Conservation (phyloP, 2,888 invertebrate genomes). For the Stenotaenia linearis region DNA sequence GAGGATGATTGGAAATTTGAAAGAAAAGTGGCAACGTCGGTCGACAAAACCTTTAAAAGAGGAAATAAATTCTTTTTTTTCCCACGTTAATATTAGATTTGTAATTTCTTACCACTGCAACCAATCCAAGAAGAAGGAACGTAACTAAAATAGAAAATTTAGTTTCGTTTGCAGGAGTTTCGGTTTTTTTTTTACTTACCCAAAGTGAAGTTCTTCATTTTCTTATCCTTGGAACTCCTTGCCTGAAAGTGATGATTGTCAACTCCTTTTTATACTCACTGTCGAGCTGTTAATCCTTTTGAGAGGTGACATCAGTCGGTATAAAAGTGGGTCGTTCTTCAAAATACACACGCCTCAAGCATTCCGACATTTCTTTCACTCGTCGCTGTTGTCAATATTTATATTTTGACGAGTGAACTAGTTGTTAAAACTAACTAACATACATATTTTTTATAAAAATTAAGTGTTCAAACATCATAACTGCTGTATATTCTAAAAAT, state of each 20-base stretch:
- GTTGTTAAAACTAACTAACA: not conserved
- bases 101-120: not conserved
- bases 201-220: not conserved
- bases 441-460: not conserved
- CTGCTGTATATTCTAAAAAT: too few relatives aligned
- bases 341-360: constrained; percentile 2
- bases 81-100: not conserved
- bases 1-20: not conserved
- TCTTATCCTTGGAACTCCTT: not conserved
- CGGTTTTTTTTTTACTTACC: not conserved
- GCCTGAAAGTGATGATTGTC: not conserved
- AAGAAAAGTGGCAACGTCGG: not conserved
- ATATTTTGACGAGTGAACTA: not conserved
- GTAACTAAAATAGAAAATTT: not conserved
- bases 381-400: not conserved
- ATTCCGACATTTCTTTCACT: not conserved
- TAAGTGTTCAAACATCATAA: not conserved
- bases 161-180: not conserved
- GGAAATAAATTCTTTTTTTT: not conserved
- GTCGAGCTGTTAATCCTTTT: constrained; percentile 14
- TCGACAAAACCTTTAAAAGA: not conserved
- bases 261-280: constrained; percentile 10
- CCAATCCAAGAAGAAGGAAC: not conserved
- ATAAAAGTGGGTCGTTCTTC: constrained; percentile 9
- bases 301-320: not conserved